phyloP scores from a whole-genome alignment of 2,113 vertebrate genomes.

The Clupea harengus region DNA sequence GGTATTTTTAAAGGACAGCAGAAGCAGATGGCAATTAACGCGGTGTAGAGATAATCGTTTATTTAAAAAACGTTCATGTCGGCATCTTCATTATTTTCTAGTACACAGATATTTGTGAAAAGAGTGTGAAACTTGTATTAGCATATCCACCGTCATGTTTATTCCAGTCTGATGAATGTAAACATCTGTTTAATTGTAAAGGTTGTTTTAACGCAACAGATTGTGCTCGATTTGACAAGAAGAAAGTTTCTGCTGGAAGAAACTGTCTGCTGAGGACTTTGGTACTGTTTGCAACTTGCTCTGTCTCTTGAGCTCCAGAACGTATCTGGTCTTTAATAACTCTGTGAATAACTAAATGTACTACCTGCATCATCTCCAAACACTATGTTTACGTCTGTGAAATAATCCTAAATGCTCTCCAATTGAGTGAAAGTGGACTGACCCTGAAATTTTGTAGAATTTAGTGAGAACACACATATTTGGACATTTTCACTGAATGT shows the following conservation, averaged over 20 bases:
- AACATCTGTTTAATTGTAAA: not conserved
- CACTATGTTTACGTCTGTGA: too few relatives aligned
- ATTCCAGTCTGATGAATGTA: not conserved
- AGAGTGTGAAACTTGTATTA: not conserved
- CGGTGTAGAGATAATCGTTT: not conserved
- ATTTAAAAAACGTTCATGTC: not conserved
- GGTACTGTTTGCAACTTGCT: too few relatives aligned
- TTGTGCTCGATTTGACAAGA: not conserved
- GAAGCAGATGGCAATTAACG: not conserved
- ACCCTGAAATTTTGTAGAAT: too few relatives aligned
- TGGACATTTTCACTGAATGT: too few relatives aligned
- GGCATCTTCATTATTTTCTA: not conserved
- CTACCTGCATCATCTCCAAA: too few relatives aligned
- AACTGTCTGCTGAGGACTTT: too few relatives aligned
- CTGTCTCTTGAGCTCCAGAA: too few relatives aligned
- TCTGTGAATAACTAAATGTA: too few relatives aligned
- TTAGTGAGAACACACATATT: too few relatives aligned
- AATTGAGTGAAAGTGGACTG: too few relatives aligned
- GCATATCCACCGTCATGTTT: not conserved
- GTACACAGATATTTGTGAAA: not conserved
- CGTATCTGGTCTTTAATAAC: too few relatives aligned
- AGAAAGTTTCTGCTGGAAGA: not conserved
- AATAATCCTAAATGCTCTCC: too few relatives aligned
- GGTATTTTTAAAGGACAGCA: not conserved
- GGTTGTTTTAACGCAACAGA: not conserved